A percentile compares a stretch with the other conserved stretches of the same genome.
phyloP scores from a whole-genome alignment of 2,888 invertebrate species.

The Stomorhina lunata region DNA sequence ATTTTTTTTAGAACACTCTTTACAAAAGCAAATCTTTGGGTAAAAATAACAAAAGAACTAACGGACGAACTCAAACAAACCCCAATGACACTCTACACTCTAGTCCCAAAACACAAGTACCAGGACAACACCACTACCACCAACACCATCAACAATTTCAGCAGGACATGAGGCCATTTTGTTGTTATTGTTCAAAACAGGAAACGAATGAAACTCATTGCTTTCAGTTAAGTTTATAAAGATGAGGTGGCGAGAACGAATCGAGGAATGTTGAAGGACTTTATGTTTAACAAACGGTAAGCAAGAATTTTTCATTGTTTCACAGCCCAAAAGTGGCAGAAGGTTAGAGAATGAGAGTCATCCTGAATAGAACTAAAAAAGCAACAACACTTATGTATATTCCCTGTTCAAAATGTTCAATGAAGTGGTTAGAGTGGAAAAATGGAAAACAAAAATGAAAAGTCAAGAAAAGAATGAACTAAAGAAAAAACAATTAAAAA shows the following conservation, averaged over 20 bases:
- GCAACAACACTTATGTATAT: not conserved
- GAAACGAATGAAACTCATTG: constrained; percentile 42
- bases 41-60: not conserved
- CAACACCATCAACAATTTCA: no score
- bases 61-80: constrained; percentile 5
- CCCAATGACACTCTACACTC: constrained; percentile 16
- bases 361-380: no score
- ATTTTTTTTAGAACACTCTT: no score
- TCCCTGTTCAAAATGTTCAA: not conserved
- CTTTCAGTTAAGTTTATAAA: not conserved
- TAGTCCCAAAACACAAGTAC: constrained; percentile 7
- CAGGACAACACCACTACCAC: constrained; percentile 13
- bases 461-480: not conserved
- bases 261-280: not conserved
- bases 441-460: not conserved
- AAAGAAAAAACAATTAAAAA: constrained; percentile 20
- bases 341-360: not conserved
- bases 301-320: not conserved
- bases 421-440: constrained; percentile 2
- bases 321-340: not conserved
- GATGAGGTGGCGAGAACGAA: not conserved
- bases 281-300: constrained; percentile 39
- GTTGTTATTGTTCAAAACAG: constrained; percentile 28
- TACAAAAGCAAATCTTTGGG: no score
- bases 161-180: no score